Evolutionary conservation across 2,113 vertebrate species (phyloP).

Genomic region (Zapornia atra): DNA sequence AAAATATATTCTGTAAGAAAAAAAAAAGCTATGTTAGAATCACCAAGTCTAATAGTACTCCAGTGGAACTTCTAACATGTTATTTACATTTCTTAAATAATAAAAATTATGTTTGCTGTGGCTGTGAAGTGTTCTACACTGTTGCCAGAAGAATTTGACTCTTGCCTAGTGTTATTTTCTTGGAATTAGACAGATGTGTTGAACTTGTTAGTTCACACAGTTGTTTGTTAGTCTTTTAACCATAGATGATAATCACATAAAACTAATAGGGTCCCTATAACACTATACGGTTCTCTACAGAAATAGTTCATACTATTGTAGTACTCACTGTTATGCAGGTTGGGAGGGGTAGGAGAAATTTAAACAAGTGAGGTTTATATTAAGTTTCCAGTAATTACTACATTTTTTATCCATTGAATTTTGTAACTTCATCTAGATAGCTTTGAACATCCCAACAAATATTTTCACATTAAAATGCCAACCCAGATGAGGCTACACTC

Average conservation of each 20-base stretch:
- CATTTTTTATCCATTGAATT: neutral
- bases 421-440: neutral
- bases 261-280: neutral
- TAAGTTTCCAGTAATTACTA: neutral
- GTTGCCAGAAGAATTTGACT: neutral
- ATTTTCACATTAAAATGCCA: conserved; percentile 13
- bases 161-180: neutral
- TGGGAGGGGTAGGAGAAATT: neutral
- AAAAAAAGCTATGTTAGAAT: neutral
- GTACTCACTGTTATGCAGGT: neutral
- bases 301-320: neutral
- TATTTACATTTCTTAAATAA: conserved; percentile 14
- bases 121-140: neutral
- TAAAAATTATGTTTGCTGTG: neutral
- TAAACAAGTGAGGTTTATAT: neutral
- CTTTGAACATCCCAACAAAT: neutral
- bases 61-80: neutral
- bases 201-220: neutral
- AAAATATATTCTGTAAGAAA: conserved; percentile 1
- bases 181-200: neutral
- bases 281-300: neutral
- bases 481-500: neutral
- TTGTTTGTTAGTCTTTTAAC: neutral
- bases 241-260: neutral
- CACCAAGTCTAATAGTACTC: neutral